Conservation (phyloP, 2,797 vertebrate species). For the Echiichthys vipera region DNA sequence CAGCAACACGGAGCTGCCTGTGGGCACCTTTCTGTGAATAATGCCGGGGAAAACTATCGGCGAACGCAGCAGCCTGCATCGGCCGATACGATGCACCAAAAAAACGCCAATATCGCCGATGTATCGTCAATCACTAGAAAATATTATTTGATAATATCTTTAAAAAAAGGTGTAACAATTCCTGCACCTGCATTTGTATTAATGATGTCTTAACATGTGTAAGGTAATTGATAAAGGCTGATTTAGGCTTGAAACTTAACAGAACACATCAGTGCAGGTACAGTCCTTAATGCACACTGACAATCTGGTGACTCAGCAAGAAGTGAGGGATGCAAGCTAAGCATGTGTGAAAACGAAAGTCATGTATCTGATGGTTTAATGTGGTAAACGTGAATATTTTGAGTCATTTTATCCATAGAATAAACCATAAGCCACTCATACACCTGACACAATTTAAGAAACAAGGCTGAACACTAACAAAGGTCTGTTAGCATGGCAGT, state of each 20-base stretch:
- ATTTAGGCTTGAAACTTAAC: background rate
- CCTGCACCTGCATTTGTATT: background rate
- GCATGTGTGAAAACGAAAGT: too few species aligned
- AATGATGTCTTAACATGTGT: background rate
- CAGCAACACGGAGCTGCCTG: too few species aligned
- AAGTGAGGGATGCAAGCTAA: background rate
- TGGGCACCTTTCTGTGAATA: too few species aligned
- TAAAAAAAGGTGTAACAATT: background rate
- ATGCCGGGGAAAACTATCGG: too few species aligned
- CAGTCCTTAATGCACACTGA: background rate
- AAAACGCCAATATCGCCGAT: too few species aligned
- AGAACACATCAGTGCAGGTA: background rate
- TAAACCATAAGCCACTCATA: rapidly evolving
- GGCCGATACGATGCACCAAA: too few species aligned
- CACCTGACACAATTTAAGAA: rapidly evolving
- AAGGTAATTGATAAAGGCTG: too few species aligned
- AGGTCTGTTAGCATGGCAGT: slow-evolving; percentile 16
- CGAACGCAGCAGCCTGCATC: too few species aligned
- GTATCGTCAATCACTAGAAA: too few species aligned
- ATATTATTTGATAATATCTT: too few species aligned
- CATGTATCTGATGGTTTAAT: background rate
- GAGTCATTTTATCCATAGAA: background rate
- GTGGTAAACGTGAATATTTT: too few species aligned
- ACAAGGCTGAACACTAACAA: background rate
- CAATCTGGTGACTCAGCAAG: slow-evolving; percentile 45